These are phyloP conservation scores for Tortrix viridana DNA, from an alignment of 2,888 invertebrate species.

Conservation along the genomic window DNA sequence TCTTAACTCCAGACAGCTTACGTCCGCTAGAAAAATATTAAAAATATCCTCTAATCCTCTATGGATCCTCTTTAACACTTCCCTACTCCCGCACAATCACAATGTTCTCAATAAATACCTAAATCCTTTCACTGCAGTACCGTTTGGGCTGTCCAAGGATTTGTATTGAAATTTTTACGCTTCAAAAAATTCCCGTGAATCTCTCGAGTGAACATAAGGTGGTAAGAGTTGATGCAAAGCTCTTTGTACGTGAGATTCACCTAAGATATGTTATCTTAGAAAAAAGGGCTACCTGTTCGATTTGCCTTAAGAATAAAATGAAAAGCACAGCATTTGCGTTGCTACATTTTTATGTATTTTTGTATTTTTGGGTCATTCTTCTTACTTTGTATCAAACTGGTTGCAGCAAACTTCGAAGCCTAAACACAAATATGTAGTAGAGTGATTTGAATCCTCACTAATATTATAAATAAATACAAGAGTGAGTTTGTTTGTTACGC, in stretches of 20 bases:
- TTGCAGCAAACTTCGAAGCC: too few relatives aligned
- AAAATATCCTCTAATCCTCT: not conserved
- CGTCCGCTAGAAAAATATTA: slow-evolving; percentile 3
- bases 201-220: slow-evolving; percentile 47
- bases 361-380: too few relatives aligned
- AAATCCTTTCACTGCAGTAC: slow-evolving; percentile 43
- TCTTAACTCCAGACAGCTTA: not conserved
- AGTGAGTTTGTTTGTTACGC: too few relatives aligned
- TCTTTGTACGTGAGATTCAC: slow-evolving; percentile 39
- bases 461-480: too few relatives aligned
- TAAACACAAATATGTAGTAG: too few relatives aligned
- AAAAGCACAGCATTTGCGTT: too few relatives aligned
- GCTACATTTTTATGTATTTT: too few relatives aligned
- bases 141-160: slow-evolving; percentile 46
- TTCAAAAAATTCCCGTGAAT: slow-evolving; percentile 51
- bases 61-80: not conserved
- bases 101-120: slow-evolving; percentile 44
- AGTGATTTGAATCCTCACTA: too few relatives aligned
- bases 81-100: slow-evolving; percentile 6
- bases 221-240: slow-evolving; percentile 36
- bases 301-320: too few relatives aligned
- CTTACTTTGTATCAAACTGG: too few relatives aligned
- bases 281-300: not conserved
- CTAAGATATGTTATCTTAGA: not conserved
- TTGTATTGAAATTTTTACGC: slow-evolving; percentile 66